Conservation (phyloP, 35 echinoderm and acorn worm genomes). For the Apostichopus parvimensis region DNA sequence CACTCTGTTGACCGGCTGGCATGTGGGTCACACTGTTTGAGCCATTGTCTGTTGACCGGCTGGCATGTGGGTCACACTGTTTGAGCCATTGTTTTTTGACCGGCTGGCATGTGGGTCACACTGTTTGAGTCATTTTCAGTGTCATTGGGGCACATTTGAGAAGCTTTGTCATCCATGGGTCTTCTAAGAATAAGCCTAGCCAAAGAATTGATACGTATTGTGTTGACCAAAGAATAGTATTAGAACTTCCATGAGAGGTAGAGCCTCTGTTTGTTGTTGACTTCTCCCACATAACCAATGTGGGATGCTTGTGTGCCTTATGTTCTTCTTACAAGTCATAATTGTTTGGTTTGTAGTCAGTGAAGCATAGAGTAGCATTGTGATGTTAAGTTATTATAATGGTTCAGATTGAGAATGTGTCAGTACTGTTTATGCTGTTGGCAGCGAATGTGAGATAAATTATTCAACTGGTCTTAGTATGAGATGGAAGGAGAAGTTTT, state of each 20-base stretch:
- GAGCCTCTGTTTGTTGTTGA: not conserved
- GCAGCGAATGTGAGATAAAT: too few species aligned
- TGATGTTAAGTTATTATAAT: not conserved
- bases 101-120: too few species aligned
- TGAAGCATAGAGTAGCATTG: not conserved
- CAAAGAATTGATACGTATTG: not conserved
- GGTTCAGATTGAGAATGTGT: not conserved
- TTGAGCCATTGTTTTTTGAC: too few species aligned
- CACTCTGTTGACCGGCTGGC: not conserved
- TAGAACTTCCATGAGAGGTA: not conserved
- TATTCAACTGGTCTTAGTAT: too few species aligned
- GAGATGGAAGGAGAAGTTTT: too few species aligned
- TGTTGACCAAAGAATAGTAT: constrained; percentile 4
- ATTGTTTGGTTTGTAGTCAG: not conserved
- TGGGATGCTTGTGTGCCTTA: not conserved
- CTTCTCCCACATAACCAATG: not conserved
- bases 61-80: too few species aligned
- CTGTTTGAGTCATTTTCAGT: too few species aligned
- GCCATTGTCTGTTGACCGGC: too few species aligned
- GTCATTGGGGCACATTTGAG: not conserved
- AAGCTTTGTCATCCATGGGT: not conserved
- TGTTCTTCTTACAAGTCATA: not conserved
- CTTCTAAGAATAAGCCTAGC: not conserved
- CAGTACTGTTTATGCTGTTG: too few species aligned
- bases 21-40: not conserved